Evolutionary conservation across 2,113 vertebrate genomes (phyloP).

Genomic region (Maccullochella peelii): DNA sequence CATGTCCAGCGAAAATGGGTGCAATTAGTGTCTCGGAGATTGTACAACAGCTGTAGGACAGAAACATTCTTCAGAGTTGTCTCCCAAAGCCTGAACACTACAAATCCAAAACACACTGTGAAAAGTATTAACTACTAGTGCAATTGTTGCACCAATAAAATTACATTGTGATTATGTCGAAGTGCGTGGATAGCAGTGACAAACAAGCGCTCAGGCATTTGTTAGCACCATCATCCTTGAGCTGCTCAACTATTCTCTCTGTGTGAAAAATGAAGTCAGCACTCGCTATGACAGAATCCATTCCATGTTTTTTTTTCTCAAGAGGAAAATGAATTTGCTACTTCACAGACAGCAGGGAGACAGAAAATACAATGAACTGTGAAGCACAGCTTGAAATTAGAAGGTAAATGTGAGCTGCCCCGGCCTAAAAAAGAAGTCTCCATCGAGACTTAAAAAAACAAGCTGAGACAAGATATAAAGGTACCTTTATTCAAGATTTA

Average conservation of each 20-base stretch:
- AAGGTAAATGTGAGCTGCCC: slow-evolving; percentile 24
- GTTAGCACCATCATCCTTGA: slow-evolving; percentile 34
- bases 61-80: slow-evolving; percentile 60
- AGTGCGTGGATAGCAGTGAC: slow-evolving; percentile 13
- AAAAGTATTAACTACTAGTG: slow-evolving; percentile 38
- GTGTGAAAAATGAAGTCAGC: slow-evolving; percentile 57
- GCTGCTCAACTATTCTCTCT: slow-evolving; percentile 24
- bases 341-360: slow-evolving; percentile 32
- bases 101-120: slow-evolving; percentile 39
- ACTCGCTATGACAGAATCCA: slow-evolving; percentile 58
- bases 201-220: slow-evolving; percentile 52
- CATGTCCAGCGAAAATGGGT: slow-evolving; percentile 60
- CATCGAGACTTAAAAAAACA: not conserved
- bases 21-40: slow-evolving; percentile 66
- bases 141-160: slow-evolving; percentile 33
- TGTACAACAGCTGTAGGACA: slow-evolving; percentile 55
- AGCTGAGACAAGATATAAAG: not conserved
- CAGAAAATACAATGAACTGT: slow-evolving; percentile 43
- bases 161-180: slow-evolving; percentile 44
- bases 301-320: slow-evolving; percentile 49
- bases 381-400: slow-evolving; percentile 48
- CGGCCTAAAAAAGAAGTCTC: not conserved
- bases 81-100: slow-evolving; percentile 41
- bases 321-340: slow-evolving; percentile 37
- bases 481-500: not conserved